Base-by-base conservation (phyloP, 2,888 invertebrate genomes). In the Ormyrus thymus region DNA sequence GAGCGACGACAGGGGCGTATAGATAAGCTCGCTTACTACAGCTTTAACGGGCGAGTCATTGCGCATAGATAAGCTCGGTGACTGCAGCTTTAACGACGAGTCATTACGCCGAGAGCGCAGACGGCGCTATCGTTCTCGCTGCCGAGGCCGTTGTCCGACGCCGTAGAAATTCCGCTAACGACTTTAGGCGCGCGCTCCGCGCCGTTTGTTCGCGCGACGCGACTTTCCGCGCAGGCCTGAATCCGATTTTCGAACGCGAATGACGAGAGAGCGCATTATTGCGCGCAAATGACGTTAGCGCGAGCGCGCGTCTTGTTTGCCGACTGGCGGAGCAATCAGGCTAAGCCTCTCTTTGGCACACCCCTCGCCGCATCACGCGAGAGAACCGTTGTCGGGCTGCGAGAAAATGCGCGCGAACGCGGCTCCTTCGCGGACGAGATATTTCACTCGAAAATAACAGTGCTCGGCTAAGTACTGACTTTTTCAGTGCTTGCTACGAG, bases 81-180 rank as follows among this genome's bases (percentile, higher is more conserved):
- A 73, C 45, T 56, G 73, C 73, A 50, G 55, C 56, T 64, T 65
- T 65, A 73, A 73, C 56, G 73, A 73, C 73, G 64, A 29, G 29
- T 55, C 64, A 72, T 72, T 72, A 6, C 56, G 55, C 72, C 46
- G 10, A 45, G 50, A 73, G 55, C 48, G 58, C 56, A 58, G 46
- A n/a, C 61, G 50, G 48, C 48, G 48, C 13, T 29, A 29, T 29
- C 29, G 29, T 4, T 29, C 29, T 46, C 11, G 43, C n/a, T 51
- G 11, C 59, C 46, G 46, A 83, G 86, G 87, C 85, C 86, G 84
- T 86, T 86, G 88, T 85, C 88, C 87, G 88, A 87, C 83, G 85
- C 87, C 88, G 86, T 88, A 88, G 86, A 87, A 87, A 86, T 87
- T 86, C 87, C 84, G 84, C 70, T 88, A 87, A 88, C 85, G 86